Base-by-base conservation (phyloP, 2,888 invertebrate genomes). In the Fissipunctia ypsillon region DNA sequence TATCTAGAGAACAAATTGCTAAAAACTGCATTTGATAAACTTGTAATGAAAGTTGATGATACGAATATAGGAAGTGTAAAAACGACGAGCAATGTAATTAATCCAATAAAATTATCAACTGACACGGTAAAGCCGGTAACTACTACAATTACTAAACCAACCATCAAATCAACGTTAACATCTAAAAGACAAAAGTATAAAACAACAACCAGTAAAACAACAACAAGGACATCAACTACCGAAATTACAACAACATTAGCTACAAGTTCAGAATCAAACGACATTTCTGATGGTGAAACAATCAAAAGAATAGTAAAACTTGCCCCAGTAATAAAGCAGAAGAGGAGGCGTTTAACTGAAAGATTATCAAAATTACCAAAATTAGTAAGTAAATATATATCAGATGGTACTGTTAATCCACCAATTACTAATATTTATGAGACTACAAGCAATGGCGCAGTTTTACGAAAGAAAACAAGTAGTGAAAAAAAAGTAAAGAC, bases 1-100 rank as follows among this genome's bases (percentile, higher is more conserved):
- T 5, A 57, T 35, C 35, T 68, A 48, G 43, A 74, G 25, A 80
- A 71, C 14, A 59, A 50, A 22, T 50, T 83, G 35, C n/a, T 56
- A 22, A 75, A 75, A 59, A 25, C 68, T 41, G 14, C 38, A 50
- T 25, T 83, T 1, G 4, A 35, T 54, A 48, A 59, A 52, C 22
- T 69, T 38, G 2, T n/a, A 38, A 19, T 65, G 4, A 66, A 70
- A 67, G 22, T 31, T n/a, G 25, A 31, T 25, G 25, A 28, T 28
- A 45, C 12, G 10, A 78, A 0, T 43, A 14, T 0, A 50, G 22
- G 9, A 57, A 69, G 19, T 48, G 7, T 10, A 9, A 31, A 48
- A 61, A 45, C 19, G 0, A 22, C 3, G 4, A n/a, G 35, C 7
- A 12, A 59, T 28, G 19, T 54, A 5, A 60, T 7, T 54, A 38